Conservation (phyloP, 2,888 invertebrate species). For the Onthophagus sagittarius region DNA sequence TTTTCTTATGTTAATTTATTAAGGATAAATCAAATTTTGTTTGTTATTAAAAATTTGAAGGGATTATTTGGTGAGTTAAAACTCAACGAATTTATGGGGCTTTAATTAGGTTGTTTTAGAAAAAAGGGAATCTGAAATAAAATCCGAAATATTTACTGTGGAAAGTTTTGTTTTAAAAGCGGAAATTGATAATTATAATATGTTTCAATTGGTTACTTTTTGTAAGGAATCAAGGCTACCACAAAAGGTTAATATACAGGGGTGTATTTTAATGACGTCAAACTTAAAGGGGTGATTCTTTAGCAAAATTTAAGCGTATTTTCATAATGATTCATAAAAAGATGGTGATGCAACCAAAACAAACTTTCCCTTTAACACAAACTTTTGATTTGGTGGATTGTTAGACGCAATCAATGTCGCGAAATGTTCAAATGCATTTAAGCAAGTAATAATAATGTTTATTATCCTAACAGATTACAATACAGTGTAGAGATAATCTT, state of each 20-base stretch:
- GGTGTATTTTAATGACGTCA: too few relatives aligned
- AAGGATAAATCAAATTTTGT: conserved; percentile 76
- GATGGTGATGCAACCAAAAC: too few relatives aligned
- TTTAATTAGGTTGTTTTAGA: neutral
- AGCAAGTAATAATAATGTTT: too few relatives aligned
- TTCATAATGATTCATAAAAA: too few relatives aligned
- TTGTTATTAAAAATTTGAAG: conserved; percentile 65
- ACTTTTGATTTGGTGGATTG: too few relatives aligned
- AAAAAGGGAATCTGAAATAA: conserved; percentile 11
- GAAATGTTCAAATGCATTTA: too few relatives aligned
- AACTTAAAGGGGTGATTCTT: too few relatives aligned
- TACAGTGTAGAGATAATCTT: too few relatives aligned
- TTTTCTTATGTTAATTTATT: conserved; percentile 78
- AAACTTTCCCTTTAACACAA: too few relatives aligned
- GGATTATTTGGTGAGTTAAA: conserved; percentile 52
- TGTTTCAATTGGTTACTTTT: conserved; percentile 76
- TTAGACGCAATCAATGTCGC: too few relatives aligned
- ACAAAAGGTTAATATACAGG: conserved; percentile 62
- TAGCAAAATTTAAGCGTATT: too few relatives aligned
- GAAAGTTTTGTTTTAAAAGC: conserved; percentile 74
- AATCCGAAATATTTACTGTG: conserved; percentile 56
- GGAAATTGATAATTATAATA: conserved; percentile 82
- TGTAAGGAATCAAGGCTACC: conserved; percentile 73
- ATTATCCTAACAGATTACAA: too few relatives aligned
- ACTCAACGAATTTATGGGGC: neutral